phyloP scores from a whole-genome alignment of 2,797 vertebrate genomes.

The Sebastes trivittatus region DNA sequence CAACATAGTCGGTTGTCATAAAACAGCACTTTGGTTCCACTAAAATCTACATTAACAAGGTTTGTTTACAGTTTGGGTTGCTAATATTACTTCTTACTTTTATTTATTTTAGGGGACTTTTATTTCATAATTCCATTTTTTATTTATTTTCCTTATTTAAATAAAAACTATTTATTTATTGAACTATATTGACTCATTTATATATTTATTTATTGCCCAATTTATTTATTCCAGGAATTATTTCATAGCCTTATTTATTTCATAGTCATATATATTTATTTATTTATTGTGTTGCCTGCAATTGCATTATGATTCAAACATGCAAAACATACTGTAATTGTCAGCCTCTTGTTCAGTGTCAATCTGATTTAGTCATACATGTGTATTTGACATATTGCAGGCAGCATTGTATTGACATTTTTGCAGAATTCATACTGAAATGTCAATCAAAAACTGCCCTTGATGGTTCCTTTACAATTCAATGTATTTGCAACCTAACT shows the following conservation, averaged over 20 bases:
- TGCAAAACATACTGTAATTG: not conserved
- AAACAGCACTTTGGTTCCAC: not conserved
- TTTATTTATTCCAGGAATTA: too few species aligned
- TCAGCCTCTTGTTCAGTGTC: not conserved
- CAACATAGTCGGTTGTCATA: not conserved
- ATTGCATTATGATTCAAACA: not conserved
- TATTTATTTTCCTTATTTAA: too few species aligned
- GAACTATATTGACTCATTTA: too few species aligned
- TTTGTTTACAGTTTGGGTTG: not conserved
- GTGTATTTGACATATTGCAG: not conserved
- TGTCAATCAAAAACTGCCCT: not conserved
- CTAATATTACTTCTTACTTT: not conserved
- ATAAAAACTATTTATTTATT: too few species aligned
- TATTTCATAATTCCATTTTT: too few species aligned
- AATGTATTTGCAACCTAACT: not conserved
- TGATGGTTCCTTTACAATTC: not conserved
- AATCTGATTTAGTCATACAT: not conserved
- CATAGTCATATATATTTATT: not conserved
- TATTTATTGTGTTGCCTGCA: not conserved
- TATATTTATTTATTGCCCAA: too few species aligned
- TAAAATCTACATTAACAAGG: not conserved
- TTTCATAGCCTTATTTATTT: too few species aligned
- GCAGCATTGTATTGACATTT: not conserved
- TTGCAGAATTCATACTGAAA: not conserved
- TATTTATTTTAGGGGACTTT: too few species aligned